Evolutionary conservation across 2,888 invertebrate species (phyloP).

Genomic region (Epinotia demarniana): DNA sequence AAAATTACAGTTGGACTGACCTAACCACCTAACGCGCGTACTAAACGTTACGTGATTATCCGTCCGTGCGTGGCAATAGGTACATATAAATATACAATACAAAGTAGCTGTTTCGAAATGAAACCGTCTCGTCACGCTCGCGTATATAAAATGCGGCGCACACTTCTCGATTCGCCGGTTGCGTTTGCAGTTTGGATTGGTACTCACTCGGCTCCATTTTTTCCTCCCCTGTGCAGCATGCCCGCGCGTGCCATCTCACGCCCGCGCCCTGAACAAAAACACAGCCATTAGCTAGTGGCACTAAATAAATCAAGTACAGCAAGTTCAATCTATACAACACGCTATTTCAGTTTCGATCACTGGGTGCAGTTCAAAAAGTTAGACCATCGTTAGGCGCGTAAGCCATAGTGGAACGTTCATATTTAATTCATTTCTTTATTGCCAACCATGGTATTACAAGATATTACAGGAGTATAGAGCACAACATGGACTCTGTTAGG

Average conservation of each 20-base stretch:
- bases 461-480: no score
- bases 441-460: no score
- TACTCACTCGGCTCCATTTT: conserved; percentile 90
- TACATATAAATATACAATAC: neutral
- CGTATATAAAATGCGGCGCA: conserved; percentile 1
- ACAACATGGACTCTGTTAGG: no score
- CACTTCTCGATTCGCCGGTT: neutral
- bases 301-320: conserved; percentile 4
- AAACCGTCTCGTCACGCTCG: neutral
- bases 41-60: no score
- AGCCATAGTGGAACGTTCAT: neutral
- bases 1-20: no score
- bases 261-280: conserved; percentile 81
- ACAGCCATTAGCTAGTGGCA: conserved; percentile 66
- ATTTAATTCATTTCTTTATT: no score
- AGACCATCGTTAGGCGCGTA: neutral
- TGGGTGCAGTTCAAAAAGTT: neutral
- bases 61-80: no score
- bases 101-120: neutral
- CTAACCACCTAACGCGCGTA: no score
- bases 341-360: no score
- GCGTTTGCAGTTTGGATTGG: conserved; percentile 21
- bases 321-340: neutral
- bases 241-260: conserved; percentile 91
- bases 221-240: conserved; percentile 90